Evolutionary conservation across 2,113 vertebrate genomes (phyloP).

Genomic region (Eolophus roseicapilla): DNA sequence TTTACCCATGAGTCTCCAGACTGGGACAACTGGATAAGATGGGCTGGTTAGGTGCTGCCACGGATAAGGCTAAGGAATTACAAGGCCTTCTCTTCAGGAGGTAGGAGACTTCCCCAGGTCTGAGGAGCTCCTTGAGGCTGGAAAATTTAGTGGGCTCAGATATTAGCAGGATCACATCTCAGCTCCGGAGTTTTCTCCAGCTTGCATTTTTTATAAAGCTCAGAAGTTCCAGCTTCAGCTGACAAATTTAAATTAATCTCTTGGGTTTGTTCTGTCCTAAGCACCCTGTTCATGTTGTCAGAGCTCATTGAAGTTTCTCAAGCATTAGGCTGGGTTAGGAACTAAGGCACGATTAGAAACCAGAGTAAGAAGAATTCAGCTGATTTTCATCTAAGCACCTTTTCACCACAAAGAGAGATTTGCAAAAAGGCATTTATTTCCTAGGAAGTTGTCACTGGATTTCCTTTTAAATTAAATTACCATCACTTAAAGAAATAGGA

Average conservation of each 20-base stretch:
- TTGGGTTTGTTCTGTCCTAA: constrained; percentile 1
- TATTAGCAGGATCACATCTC: background rate
- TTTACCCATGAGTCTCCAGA: background rate
- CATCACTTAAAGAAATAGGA: background rate
- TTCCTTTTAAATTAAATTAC: constrained; percentile 51
- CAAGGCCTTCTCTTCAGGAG: background rate
- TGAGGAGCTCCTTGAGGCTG: background rate
- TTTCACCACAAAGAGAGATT: background rate
- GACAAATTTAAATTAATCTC: constrained; percentile 23
- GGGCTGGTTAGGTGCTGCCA: background rate
- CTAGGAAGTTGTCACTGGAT: constrained; percentile 4
- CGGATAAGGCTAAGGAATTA: constrained; percentile 5
- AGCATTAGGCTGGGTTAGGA: background rate
- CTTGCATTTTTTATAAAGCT: background rate
- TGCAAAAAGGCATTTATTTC: constrained; percentile 31
- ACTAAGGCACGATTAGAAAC: background rate
- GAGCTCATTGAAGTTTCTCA: constrained; percentile 6
- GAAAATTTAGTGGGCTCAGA: background rate
- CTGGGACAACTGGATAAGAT: background rate
- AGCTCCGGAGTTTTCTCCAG: background rate
- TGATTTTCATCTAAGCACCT: constrained; percentile 24
- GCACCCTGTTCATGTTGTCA: background rate
- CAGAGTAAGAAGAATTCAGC: background rate
- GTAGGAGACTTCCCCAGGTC: background rate
- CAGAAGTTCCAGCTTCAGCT: background rate